A percentile compares a stretch with the other conserved stretches of the same genome.
phyloP scores from a whole-genome alignment of 2,888 invertebrate genomes.

The Dryobota labecula region DNA sequence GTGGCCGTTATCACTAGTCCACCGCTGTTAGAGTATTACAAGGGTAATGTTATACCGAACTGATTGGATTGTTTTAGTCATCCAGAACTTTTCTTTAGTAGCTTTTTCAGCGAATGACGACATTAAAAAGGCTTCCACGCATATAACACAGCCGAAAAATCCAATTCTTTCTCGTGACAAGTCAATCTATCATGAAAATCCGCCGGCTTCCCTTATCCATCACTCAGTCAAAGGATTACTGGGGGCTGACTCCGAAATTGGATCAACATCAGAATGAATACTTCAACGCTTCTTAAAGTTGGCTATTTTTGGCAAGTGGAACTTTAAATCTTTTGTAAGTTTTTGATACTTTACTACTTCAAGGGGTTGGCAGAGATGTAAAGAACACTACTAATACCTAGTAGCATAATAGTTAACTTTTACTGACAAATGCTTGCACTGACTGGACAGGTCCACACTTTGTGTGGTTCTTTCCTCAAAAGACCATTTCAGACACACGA shows the following conservation, averaged over 20 bases:
- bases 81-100: neutral
- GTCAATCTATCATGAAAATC: slow-evolving; percentile 58
- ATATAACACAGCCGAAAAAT: slow-evolving; percentile 30
- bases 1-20: too few species aligned
- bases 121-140: slow-evolving; percentile 28
- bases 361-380: too few species aligned
- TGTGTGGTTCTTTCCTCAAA: too few species aligned
- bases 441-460: too few species aligned
- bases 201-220: slow-evolving; percentile 47
- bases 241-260: slow-evolving; percentile 44
- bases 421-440: too few species aligned
- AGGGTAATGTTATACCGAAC: neutral
- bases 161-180: slow-evolving; percentile 53
- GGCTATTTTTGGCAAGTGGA: slow-evolving; percentile 14
- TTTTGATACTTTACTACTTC: neutral
- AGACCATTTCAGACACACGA: too few species aligned
- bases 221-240: slow-evolving; percentile 50
- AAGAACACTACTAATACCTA: too few species aligned
- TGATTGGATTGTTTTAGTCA: neutral
- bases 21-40: too few species aligned
- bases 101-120: slow-evolving; percentile 3
- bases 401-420: too few species aligned
- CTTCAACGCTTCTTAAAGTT: slow-evolving; percentile 17
- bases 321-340: slow-evolving; percentile 29
- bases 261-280: slow-evolving; percentile 41